Evolutionary conservation across 2,113 vertebrate genomes (phyloP).

Genomic region (Ciconia stormi): DNA sequence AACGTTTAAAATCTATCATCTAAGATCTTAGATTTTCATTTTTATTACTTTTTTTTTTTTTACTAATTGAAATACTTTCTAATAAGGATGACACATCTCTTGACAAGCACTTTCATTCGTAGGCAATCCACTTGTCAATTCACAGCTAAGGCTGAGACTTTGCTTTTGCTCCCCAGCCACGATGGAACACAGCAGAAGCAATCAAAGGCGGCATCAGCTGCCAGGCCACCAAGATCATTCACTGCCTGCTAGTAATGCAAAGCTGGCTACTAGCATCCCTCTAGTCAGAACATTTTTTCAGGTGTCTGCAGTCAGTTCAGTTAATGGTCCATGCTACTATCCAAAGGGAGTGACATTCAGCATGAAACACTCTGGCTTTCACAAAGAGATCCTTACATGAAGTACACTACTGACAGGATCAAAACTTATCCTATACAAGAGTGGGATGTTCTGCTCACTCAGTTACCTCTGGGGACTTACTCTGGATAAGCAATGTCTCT

Average conservation of each 20-base stretch:
- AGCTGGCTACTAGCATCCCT: neutral
- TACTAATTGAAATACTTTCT: neutral
- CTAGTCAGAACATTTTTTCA: neutral
- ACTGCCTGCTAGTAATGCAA: neutral
- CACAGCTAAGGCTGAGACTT: neutral
- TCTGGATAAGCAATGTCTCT: neutral
- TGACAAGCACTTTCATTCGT: neutral
- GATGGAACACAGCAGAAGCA: neutral
- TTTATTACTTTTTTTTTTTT: neutral
- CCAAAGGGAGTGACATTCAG: neutral
- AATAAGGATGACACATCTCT: neutral
- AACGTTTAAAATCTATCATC: conserved; percentile 5
- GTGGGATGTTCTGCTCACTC: neutral
- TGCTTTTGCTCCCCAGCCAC: neutral
- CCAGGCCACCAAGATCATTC: neutral
- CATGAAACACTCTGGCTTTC: neutral
- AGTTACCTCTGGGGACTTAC: neutral
- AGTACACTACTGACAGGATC: neutral
- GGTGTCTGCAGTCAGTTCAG: neutral
- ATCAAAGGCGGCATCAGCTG: neutral
- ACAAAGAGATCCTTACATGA: neutral
- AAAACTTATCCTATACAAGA: neutral
- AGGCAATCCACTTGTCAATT: neutral
- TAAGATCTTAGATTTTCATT: neutral
- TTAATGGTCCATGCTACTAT: neutral